Evolutionary conservation across 2,113 vertebrate genomes (phyloP).

Genomic region (Brachyistius frenatus): DNA sequence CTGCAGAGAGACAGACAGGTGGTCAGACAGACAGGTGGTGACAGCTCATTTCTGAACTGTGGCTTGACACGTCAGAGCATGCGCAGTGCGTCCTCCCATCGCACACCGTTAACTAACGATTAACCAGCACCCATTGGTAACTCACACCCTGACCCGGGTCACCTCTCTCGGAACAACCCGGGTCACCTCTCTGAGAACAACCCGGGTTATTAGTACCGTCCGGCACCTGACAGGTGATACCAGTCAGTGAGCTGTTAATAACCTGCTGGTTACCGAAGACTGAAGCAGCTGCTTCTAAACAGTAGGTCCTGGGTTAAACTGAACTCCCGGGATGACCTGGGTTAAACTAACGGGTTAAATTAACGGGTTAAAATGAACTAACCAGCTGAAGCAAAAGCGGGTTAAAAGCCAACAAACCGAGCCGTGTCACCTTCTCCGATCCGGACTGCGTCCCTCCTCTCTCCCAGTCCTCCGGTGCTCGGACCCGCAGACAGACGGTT

Average conservation of each 20-base stretch:
- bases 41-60: slow-evolving; percentile 51
- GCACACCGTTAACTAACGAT: slow-evolving; percentile 5
- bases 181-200: too few relatives aligned
- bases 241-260: neutral
- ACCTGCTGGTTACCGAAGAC: neutral
- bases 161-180: too few relatives aligned
- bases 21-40: neutral
- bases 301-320: neutral
- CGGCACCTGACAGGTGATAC: neutral
- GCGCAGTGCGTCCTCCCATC: slow-evolving; percentile 36
- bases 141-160: slow-evolving; percentile 2
- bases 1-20: slow-evolving; percentile 46
- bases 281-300: too few relatives aligned
- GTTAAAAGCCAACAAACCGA: neutral
- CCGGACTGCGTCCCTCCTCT: neutral
- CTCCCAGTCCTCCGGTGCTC: neutral
- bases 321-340: too few relatives aligned
- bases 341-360: too few relatives aligned
- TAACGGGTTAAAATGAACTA: neutral
- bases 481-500: neutral
- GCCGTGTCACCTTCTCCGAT: slow-evolving; percentile 25
- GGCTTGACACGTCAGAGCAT: slow-evolving; percentile 50
- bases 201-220: too few relatives aligned
- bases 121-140: neutral
- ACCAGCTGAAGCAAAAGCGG: neutral